Percentiles rank a stretch among this genome's conserved stretches.
Evolutionary conservation across 1,140 invertebrate species (phyloP).

Genomic region (Drosophila grimshawi): DNA sequence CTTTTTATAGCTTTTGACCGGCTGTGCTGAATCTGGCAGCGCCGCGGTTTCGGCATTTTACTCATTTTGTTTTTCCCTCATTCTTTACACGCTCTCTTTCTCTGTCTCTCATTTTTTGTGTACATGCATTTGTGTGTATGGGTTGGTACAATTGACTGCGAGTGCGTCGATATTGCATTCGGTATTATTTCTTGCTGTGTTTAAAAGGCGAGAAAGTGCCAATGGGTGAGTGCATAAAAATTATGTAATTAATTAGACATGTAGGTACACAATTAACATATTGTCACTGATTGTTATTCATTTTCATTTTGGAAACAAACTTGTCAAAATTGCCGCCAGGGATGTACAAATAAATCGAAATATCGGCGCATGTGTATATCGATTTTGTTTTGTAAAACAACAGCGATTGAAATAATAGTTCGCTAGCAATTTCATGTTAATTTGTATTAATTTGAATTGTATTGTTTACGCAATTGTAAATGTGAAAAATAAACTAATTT

Average conservation of each 20-base stretch:
- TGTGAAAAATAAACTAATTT: too few species aligned
- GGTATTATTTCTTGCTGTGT: conserved; percentile 13
- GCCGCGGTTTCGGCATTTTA: conserved; percentile 44
- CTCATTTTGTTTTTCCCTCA: conserved; percentile 47
- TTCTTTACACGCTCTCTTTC: conserved; percentile 39
- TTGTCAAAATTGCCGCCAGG: conserved; percentile 13
- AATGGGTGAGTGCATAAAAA: conserved; percentile 32
- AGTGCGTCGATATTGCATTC: conserved; percentile 47
- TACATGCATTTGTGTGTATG: conserved; percentile 42
- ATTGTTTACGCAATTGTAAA: too few species aligned
- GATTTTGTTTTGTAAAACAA: neutral
- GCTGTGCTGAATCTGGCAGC: conserved; percentile 27
- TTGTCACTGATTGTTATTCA: neutral
- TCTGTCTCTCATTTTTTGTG: conserved; percentile 45
- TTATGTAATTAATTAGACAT: conserved; percentile 10
- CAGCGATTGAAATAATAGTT: neutral
- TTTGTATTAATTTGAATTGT: too few species aligned
- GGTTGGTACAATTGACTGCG: conserved; percentile 33
- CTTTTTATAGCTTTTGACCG: conserved; percentile 5
- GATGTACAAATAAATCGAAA: conserved; percentile 11
- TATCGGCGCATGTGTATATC: conserved; percentile 7
- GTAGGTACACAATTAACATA: neutral
- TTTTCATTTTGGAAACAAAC: neutral
- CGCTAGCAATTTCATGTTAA: neutral
- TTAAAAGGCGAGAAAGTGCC: conserved; percentile 19